Evolutionary conservation across 1,140 invertebrate genomes (phyloP), one percentile per base, ranked within the genome.

Genomic region (Pachypeltis micranthus): DNA sequence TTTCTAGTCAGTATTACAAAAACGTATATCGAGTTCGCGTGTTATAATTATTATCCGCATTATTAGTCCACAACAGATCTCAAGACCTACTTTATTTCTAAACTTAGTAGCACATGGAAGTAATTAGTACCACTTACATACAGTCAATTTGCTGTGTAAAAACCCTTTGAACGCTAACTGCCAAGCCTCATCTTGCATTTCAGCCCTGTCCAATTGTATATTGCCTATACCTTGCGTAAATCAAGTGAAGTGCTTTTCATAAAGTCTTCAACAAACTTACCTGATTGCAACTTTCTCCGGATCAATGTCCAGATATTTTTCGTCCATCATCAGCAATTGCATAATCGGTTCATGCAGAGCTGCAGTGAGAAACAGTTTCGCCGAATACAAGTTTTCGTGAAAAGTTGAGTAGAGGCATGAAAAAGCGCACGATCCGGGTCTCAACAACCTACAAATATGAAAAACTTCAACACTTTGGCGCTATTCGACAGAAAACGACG

Each of bases 261-360:
- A 44, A 54, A 61, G 47, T 65, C 62, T 66, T 66, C 81, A 47
- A n/a, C n/a, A n/a, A 10, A 79, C 81, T 78, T 68, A 73, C 67
- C 79, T 80, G n/a, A 85, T 77, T 14, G 85, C 73, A 39, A 87
- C 85, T 76, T 94, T 96, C 63, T 90, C 85, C 0, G 92, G 89
- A 76, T 98, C 93, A 28, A 95, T 85, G 72, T 97, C 93, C 44
- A 96, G 79, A 75, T 91, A 93, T 72, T 87, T 85, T 72, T 97
- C 93, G 72, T 94, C 91, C 69, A 94, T 91, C 76, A 90, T 91
- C 1, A 98, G 77, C n/a, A 98, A 78, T 51, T 88, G 83, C 82
- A 96, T 88, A 44, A 98, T 88, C 1, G 96, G 93, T 16, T 85
- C 85, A 72, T 95, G 88, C 2, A 99, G 79, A 1, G 93, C 90